phyloP scores from a whole-genome alignment of 2,797 vertebrate genomes.

The Semotilus atromaculatus region DNA sequence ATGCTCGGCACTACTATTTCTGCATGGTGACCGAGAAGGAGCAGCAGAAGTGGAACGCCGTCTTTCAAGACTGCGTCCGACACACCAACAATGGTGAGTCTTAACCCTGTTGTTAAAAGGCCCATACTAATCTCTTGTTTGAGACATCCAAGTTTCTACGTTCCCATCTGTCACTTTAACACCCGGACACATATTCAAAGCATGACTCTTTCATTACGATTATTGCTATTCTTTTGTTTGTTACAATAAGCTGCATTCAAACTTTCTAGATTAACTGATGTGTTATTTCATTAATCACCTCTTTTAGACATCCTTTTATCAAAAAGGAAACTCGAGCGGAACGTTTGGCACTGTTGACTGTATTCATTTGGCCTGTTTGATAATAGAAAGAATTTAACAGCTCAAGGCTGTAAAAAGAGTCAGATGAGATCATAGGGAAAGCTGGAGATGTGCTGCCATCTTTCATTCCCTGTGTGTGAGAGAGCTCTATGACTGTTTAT shows the following conservation, averaged over 20 bases:
- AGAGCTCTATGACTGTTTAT: constrained; percentile 27
- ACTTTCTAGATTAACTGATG: constrained; percentile 24
- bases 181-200: constrained; percentile 4
- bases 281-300: constrained; percentile 6
- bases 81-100: constrained; percentile 90
- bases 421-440: constrained; percentile 20
- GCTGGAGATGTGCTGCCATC: constrained; percentile 34
- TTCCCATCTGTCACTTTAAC: background rate
- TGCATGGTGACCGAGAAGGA: constrained; percentile 86
- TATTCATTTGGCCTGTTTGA: constrained; percentile 45
- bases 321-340: constrained; percentile 44
- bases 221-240: background rate
- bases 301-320: constrained; percentile 39
- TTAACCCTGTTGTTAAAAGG: background rate
- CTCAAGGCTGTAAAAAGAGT: constrained; percentile 50
- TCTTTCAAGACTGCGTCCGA: constrained; percentile 91
- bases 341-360: constrained; percentile 11
- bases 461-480: constrained; percentile 5
- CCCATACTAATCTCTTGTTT: background rate
- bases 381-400: constrained; percentile 52
- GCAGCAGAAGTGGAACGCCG: constrained; percentile 90
- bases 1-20: constrained; percentile 87
- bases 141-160: background rate
- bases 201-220: background rate
- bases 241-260: constrained; percentile 4